These are phyloP conservation scores for Andrena cerasifolii DNA, from an alignment of 1,140 invertebrate species.

Conservation along the genomic window DNA sequence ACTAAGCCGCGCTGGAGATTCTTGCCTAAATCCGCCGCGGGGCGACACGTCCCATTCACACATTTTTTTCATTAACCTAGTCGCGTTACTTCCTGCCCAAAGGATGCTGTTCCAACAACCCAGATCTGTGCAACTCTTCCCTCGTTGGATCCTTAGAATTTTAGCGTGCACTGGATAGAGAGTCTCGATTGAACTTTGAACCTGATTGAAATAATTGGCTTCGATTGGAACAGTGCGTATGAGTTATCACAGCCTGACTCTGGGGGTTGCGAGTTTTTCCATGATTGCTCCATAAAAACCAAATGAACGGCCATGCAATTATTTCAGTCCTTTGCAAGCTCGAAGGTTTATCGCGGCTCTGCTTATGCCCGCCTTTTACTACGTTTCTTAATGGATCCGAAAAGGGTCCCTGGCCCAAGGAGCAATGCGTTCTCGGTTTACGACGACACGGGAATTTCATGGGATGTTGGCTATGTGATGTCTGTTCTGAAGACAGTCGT, in stretches of 20 bases:
- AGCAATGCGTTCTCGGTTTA: constrained; percentile 25
- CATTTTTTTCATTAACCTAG: constrained; percentile 35
- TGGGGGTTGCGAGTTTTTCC: no score
- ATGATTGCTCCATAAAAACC: neutral
- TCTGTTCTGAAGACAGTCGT: constrained; percentile 7
- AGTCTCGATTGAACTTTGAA: neutral
- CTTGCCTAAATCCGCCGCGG: constrained; percentile 30
- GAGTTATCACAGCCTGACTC: neutral
- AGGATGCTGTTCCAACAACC: constrained; percentile 33
- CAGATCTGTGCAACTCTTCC: constrained; percentile 47
- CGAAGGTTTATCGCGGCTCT: neutral
- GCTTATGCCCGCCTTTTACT: neutral
- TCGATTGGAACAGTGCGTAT: no score
- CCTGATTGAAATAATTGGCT: no score
- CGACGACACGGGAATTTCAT: constrained; percentile 4
- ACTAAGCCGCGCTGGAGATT: constrained; percentile 18
- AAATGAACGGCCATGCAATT: neutral
- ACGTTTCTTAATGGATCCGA: neutral
- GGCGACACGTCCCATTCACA: constrained; percentile 20
- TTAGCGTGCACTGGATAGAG: constrained; percentile 26
- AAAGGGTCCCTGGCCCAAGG: constrained; percentile 11
- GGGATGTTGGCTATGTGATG: constrained; percentile 28
- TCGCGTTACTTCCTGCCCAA: constrained; percentile 47
- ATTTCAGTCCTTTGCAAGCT: no score
- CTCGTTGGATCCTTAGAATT: constrained; percentile 30